phyloP scores from a whole-genome alignment of 2,113 vertebrate genomes.

The Pelusios castaneus region DNA sequence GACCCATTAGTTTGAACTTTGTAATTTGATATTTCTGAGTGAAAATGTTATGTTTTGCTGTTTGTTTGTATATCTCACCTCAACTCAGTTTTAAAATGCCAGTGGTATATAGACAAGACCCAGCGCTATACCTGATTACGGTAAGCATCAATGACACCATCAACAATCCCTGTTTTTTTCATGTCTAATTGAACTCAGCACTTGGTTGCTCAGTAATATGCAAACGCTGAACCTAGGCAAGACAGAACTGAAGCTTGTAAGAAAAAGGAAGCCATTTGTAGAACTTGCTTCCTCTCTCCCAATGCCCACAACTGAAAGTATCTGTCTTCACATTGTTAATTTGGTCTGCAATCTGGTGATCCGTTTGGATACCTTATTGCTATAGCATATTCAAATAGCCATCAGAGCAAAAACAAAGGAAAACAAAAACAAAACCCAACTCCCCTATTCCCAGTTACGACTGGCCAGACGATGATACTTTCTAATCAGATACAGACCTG shows the following conservation, averaged over 20 bases:
- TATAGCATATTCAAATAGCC: background rate
- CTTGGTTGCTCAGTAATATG: background rate
- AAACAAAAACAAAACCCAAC: background rate
- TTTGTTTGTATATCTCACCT: conserved; percentile 73
- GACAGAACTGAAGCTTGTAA: background rate
- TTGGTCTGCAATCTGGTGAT: background rate
- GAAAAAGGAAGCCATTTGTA: background rate
- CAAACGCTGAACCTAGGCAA: background rate
- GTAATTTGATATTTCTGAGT: conserved; percentile 66
- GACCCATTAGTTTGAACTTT: conserved; percentile 75
- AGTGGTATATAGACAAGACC: conserved; percentile 70
- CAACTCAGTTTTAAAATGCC: conserved; percentile 76
- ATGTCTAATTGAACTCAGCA: background rate
- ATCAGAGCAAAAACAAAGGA: background rate
- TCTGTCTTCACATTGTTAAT: background rate
- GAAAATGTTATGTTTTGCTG: conserved; percentile 63
- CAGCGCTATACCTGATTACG: conserved; percentile 58
- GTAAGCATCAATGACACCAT: conserved; percentile 54
- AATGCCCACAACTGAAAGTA: background rate
- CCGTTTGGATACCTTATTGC: background rate
- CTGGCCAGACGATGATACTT: rapidly evolving
- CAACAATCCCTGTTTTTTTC: conserved; percentile 46
- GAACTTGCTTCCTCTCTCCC: background rate
- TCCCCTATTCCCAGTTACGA: background rate
- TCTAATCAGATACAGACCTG: background rate